Base-by-base conservation (phyloP, 2,113 vertebrate species). In the Opisthocomus hoazin region DNA sequence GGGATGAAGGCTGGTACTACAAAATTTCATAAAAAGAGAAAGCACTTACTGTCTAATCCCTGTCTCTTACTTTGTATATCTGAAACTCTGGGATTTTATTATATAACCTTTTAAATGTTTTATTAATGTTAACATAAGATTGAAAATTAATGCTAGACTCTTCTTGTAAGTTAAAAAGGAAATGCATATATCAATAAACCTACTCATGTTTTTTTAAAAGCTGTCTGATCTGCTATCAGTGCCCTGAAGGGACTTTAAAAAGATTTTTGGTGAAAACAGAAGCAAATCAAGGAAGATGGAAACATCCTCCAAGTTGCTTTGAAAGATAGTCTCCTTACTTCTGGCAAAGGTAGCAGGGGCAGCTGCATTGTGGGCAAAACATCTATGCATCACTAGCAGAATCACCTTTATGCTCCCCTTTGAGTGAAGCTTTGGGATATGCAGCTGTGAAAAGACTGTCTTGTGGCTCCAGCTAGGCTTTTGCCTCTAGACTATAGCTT, bases 81-180 rank as follows among this genome's bases (percentile, higher is more conserved):
- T 57, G n/a, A 15, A 32, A 64, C 13, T 48, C 3, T 0, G 5
- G 19, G 5, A 11, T 76, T 63, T 94, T 91, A 80, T 53, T 45
- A 0, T 9, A 0, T 77, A 8, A 80, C 19, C 9, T 94, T 96
- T 96, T 94, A 77, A 75, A 12, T 66, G 60, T 95, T 92, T 92
- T 95, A 94, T 89, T 22, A 15, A 43, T 92, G 66, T 73, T 65
- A 73, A 94, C 1, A 1, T 80, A 77, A 91, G 66, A 78, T 10
- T 74, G 83, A 88, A 95, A 93, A 94, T 14, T 7, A 6, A 63
- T 70, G 43, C 63, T 66, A 36, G 53, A 8, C 17, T 32, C 45
- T 63, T 32, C 14, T 80, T 95, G 84, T 75, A 84, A 89, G 21
- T 45, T 71, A 84, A 97, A 96, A 95, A 97, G 96, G 96, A 95